Evolutionary conservation across 2,888 invertebrate species (phyloP), one percentile per base, ranked within the genome.

Genomic region (Busseola fusca): DNA sequence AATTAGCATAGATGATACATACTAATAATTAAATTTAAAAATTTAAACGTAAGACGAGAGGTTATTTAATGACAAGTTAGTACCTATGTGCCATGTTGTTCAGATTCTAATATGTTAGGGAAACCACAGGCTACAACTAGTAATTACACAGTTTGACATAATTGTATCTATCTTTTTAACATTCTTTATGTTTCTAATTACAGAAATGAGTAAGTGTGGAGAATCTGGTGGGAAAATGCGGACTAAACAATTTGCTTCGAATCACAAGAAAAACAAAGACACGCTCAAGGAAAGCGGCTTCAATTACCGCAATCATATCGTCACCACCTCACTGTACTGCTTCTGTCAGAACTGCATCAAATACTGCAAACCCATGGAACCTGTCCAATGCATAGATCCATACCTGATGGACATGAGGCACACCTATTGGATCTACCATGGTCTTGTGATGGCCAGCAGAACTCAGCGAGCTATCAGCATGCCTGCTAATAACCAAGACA

Each of bases 341-440:
- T 18, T 12, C 5, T 78, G 81, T 5, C n/a, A 18, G 0, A 63
- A 59, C 25, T 78, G 81, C 45, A 5, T 64, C 1, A 78, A 66
- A 18, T 75, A 80, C 37, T 25, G 69, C 56, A 45, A 66, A 54
- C 25, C 50, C 14, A 64, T n/a, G 1, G 7, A 69, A 56, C 63
- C 76, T 1, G 34, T 78, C 27, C n/a, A 40, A 52, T 78, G 76
- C 34, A 76, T 78, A 27, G 78, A 78, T 12, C 78, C 78, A 10
- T 70, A 16, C 21, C 58, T 78, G 4, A 59, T 78, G 18, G 57
- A 78, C 4, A 78, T 80, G 78, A 59, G 16, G 52, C 34, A 76
- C 27, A 80, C 81, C 30, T 65, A 70, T 9, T 80, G 81, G 76
- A 78, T 78, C 16, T 80, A 80, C 66, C 50, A 70, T 1, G 78